Base-by-base conservation (phyloP, 2,797 vertebrate genomes). In the Galago senegalensis region DNA sequence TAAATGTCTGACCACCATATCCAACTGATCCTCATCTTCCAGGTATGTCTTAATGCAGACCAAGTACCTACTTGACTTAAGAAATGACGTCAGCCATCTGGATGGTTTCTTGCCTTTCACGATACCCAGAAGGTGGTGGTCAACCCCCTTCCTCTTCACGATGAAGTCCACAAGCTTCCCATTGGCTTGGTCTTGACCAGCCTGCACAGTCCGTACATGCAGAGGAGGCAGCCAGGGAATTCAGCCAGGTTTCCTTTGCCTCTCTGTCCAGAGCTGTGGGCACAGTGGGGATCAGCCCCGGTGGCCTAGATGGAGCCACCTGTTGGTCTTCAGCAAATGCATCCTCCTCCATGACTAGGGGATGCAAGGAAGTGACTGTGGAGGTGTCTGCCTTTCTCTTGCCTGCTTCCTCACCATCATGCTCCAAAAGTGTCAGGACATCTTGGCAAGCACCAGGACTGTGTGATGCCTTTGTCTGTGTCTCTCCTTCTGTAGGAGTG, bases 271-370 rank as follows among this genome's bases (percentile, higher is more conserved):
- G 49, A 18, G 34, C 84, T 11, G 5, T 34, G 89, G 65, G 37
- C 34, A 3, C 21, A 1, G 34, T 8, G 31, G 27, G 3, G 11
- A 21, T 2, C 2, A 20, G n/a, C 0, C 58, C 13, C 0, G 10
- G 20, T 9, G 87, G 65, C 37, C 2, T 3, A 21, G 70, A n/a
- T 14, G 53, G 53, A 60, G 25, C 61, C 23, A 10, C 13, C 43
- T 29, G 43, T 3, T 63, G 4, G 1, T 9, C 67, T 16, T 37
- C 4, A 25, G 72, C 72, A 4, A 29, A 2, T 0, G 43, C 16
- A 3, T 20, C 31, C 6, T 60, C 37, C 17, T 25, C n/a, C 23
- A 10, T 27, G 34, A 3, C 46, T 6, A n/a, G 34, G 31, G 17
- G 2, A 7, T 7, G 27, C 82, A 6, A 1, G 40, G 60, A 29